Base-by-base conservation (phyloP, 2,797 vertebrate genomes). In the Gambusia yucatana region DNA sequence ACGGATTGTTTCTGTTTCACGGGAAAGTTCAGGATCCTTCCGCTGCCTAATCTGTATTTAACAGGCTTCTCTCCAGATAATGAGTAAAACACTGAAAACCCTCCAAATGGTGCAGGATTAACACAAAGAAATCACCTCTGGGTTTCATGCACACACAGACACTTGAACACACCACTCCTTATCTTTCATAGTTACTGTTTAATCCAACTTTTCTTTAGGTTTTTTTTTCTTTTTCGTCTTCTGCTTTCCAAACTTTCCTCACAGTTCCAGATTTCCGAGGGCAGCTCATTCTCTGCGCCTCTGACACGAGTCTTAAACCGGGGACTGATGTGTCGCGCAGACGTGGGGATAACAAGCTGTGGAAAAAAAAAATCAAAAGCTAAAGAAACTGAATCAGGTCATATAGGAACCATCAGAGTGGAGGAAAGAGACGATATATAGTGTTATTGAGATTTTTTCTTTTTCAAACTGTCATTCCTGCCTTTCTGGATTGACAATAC, bases 21-120 rank as follows among this genome's bases (percentile, higher is more conserved):
- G 89, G 86, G 87, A 91, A 92, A 85, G 87, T 90, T 89, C 75
- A 82, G 77, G 74, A 63, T 79, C 82, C 71, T 80, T 74, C 73
- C 52, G 69, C 90, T 85, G 47, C 82, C 83, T 93, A 93, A 94
- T 95, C 94, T 93, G 86, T 86, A 87, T 91, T 93, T 90, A 93
- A 94, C 91, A 91, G 84, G 91, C 87, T 92, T 79, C 85, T 92
- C 88, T 77, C 82, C 87, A 88, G 89, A 90, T 92, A 91, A 92
- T 93, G 82, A 90, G 82, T 84, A 87, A 91, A 82, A 84, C 83
- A 81, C 87, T 89, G 89, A 80, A 85, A 93, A 59, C 84, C 83
- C 78, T 91, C 90, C 83, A 85, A 90, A 87, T 82, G 82, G 70
- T 81, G 79, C 88, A 85, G 88, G 91, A 93, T 94, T 92, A 95